Percentiles rank a stretch among this genome's conserved stretches.
Evolutionary conservation across 2,797 vertebrate species (phyloP).

Genomic region (Pseudotriccus pelzelni): DNA sequence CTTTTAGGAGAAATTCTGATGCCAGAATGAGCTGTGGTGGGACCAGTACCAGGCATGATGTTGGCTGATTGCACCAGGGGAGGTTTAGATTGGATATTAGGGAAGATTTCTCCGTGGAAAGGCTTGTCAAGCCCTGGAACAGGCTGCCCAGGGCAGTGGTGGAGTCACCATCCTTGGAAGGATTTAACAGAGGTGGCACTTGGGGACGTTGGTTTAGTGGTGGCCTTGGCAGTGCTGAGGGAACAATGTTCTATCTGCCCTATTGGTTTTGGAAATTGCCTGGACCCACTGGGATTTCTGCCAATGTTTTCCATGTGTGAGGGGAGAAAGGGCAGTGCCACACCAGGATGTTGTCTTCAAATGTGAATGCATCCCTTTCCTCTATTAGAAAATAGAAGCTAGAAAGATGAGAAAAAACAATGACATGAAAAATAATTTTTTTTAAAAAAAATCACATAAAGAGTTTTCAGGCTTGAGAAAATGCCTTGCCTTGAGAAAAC

Average conservation of each 20-base stretch:
- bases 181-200: background rate
- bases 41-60: background rate
- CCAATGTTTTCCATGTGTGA: accelerated
- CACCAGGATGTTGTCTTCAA: background rate
- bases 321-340: background rate
- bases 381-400: background rate
- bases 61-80: background rate
- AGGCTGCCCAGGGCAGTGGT: background rate
- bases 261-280: background rate
- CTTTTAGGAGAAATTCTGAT: background rate
- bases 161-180: background rate
- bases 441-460: accelerated
- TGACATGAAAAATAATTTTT: background rate
- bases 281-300: background rate
- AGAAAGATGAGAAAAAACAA: background rate
- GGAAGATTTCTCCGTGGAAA: background rate
- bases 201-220: background rate
- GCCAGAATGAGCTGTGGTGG: background rate
- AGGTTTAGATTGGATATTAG: too few species aligned
- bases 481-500: background rate
- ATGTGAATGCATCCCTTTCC: background rate
- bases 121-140: background rate
- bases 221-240: background rate
- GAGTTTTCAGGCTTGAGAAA: background rate
- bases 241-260: too few species aligned